Conservation (phyloP, 2,113 vertebrate genomes). For the Strigops habroptila region DNA sequence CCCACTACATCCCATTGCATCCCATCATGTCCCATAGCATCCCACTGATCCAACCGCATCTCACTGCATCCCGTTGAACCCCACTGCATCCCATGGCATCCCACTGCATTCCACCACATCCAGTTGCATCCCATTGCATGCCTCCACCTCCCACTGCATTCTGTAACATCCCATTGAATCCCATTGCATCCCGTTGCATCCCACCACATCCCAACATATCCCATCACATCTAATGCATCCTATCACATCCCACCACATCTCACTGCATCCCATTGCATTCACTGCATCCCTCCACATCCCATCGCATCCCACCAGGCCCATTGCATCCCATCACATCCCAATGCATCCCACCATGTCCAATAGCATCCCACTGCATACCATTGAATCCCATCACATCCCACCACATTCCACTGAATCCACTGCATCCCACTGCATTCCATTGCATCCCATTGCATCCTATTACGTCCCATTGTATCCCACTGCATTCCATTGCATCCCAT, state of each 20-base stretch:
- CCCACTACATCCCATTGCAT: too few species aligned
- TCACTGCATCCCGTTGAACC: too few species aligned
- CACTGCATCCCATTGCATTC: background rate
- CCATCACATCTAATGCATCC: background rate
- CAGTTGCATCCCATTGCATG: background rate
- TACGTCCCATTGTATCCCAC: too few species aligned
- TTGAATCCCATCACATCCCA: background rate
- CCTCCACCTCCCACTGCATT: background rate
- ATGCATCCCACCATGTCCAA: too few species aligned
- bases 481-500: too few species aligned
- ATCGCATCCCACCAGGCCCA: background rate
- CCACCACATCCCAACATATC: background rate
- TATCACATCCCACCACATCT: background rate
- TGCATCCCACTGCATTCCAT: too few species aligned
- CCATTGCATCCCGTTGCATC: background rate
- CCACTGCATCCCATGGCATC: too few species aligned
- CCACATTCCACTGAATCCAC: too few species aligned
- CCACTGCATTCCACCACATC: background rate
- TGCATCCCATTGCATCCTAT: too few species aligned
- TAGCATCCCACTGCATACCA: background rate
- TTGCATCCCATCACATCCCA: too few species aligned
- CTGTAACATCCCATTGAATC: background rate
- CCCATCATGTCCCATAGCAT: too few species aligned
- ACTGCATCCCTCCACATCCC: background rate
- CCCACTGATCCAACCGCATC: too few species aligned